Evolutionary conservation across 1,140 invertebrate genomes (phyloP).

Genomic region (Condylostylus longicornis): DNA sequence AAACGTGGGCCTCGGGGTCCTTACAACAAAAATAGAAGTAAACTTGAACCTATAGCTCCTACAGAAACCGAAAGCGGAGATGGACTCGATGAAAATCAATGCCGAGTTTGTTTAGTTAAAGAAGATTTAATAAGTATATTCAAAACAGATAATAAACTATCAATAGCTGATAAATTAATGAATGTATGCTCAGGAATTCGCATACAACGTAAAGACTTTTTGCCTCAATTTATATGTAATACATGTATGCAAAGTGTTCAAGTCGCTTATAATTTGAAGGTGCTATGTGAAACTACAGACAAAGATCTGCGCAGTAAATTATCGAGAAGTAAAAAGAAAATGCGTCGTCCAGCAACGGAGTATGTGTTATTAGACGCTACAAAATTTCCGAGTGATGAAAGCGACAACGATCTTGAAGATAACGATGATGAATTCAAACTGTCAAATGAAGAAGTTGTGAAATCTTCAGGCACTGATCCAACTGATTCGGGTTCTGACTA

Average conservation of each 20-base stretch:
- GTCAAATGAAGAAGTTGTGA: constrained; percentile 23
- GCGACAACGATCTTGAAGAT: constrained; percentile 21
- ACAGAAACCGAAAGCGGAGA: constrained; percentile 15
- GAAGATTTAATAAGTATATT: constrained; percentile 23
- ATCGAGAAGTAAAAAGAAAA: constrained; percentile 30
- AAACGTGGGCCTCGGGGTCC: no score
- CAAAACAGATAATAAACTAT: constrained; percentile 14
- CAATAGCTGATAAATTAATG: constrained; percentile 27
- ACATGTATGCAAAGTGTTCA: constrained; percentile 20
- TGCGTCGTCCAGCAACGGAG: constrained; percentile 24
- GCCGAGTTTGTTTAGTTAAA: constrained; percentile 22
- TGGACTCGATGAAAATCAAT: constrained; percentile 24
- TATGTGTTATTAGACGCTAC: constrained; percentile 32
- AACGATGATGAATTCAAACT: constrained; percentile 30
- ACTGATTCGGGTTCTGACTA: constrained; percentile 16
- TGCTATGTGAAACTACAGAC: constrained; percentile 28
- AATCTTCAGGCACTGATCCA: constrained; percentile 27
- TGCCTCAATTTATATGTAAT: constrained; percentile 29
- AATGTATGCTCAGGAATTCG: constrained; percentile 22
- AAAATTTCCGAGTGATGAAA: constrained; percentile 15
- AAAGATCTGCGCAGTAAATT: constrained; percentile 26
- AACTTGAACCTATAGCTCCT: no score
- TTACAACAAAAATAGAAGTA: no score
- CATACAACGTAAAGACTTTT: constrained; percentile 26
- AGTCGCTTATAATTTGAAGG: constrained; percentile 24